phyloP scores from a whole-genome alignment of 2,113 vertebrate genomes.

The Euleptes europaea region DNA sequence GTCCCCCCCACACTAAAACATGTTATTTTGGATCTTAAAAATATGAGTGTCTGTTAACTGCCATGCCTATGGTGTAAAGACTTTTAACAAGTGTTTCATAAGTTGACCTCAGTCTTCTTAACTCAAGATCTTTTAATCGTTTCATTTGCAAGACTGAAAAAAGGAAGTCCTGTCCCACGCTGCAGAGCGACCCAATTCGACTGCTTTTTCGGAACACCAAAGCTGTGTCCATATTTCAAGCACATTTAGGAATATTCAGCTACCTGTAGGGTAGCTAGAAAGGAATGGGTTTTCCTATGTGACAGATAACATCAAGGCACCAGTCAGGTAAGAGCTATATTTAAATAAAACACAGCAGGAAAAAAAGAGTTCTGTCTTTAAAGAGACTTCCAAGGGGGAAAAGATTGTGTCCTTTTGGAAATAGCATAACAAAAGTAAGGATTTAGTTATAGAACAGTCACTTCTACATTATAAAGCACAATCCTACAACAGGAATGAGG shows the following conservation, averaged over 20 bases:
- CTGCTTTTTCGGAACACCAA: constrained; percentile 22
- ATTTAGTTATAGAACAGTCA: not conserved
- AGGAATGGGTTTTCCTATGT: constrained; percentile 25
- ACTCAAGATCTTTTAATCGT: not conserved
- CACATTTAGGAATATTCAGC: constrained; percentile 33
- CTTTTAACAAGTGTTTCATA: not conserved
- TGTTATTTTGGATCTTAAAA: not conserved
- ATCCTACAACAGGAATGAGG: not conserved
- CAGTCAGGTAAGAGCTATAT: constrained; percentile 47
- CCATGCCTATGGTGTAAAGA: not conserved
- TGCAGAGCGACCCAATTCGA: not conserved
- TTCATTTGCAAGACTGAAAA: constrained; percentile 29
- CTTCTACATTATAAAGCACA: not conserved
- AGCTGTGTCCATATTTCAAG: constrained; percentile 7
- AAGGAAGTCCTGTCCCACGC: not conserved
- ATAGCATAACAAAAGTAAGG: not conserved
- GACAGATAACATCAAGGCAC: constrained; percentile 51
- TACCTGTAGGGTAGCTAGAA: constrained; percentile 30
- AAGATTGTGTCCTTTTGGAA: constrained; percentile 24
- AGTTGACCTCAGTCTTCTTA: not conserved
- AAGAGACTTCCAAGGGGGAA: constrained; percentile 33
- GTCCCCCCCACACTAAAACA: too few species aligned
- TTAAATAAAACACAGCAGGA: constrained; percentile 53
- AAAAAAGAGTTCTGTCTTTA: constrained; percentile 40
- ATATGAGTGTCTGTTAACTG: not conserved